A percentile compares a stretch with the other conserved stretches of the same genome.
phyloP scores from a whole-genome alignment of 2,888 invertebrate genomes.

The Gisinianus flammeolus region DNA sequence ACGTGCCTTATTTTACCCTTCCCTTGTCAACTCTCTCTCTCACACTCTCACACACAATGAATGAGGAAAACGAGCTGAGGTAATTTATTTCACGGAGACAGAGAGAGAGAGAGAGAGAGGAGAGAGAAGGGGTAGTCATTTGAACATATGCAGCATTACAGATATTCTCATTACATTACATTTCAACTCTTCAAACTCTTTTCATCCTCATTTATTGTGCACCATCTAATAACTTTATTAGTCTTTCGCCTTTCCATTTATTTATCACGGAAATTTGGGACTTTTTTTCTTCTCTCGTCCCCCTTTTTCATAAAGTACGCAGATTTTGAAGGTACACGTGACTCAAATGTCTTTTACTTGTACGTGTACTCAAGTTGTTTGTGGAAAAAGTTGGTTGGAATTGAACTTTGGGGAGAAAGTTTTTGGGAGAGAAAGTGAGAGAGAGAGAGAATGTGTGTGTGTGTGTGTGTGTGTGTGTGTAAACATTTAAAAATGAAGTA shows the following conservation, averaged over 20 bases:
- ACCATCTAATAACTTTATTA: background rate
- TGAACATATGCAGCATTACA: background rate
- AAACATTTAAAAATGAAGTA: background rate
- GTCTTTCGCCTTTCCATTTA: background rate
- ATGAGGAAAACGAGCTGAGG: slow-evolving; percentile 19
- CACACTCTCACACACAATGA: slow-evolving; percentile 19
- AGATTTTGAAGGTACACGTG: background rate
- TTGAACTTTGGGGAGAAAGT: slow-evolving; percentile 8
- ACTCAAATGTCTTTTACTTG: too few relatives aligned
- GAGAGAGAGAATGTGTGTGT: too few relatives aligned
- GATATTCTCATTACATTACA: background rate
- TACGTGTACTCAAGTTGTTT: too few relatives aligned
- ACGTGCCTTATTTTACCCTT: background rate
- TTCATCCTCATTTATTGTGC: background rate
- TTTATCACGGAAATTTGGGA: background rate
- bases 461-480: background rate
- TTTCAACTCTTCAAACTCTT: background rate
- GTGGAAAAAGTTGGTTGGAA: slow-evolving; percentile 14
- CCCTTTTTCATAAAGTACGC: background rate
- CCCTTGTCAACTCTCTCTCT: slow-evolving; percentile 24
- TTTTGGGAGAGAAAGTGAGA: background rate
- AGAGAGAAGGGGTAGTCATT: background rate
- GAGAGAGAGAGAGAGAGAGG: background rate
- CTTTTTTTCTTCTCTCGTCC: background rate
- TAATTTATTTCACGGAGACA: slow-evolving; percentile 19